Evolutionary conservation across 2,888 invertebrate genomes (phyloP).

Genomic region (Podotricha telesiphe): DNA sequence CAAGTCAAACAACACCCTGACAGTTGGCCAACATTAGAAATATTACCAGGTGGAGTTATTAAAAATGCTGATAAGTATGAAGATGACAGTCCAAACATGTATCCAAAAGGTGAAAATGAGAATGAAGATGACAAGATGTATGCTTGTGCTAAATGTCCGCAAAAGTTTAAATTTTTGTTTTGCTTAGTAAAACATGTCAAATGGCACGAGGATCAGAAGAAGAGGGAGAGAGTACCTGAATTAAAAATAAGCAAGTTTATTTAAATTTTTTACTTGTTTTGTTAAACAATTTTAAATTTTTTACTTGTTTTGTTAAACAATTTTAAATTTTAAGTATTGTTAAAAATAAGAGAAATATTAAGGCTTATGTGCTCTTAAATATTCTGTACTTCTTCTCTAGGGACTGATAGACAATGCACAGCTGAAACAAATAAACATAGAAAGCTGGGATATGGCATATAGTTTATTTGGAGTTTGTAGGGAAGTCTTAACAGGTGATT

Average conservation of each 20-base stretch:
- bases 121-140: slow-evolving; percentile 63
- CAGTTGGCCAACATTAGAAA: slow-evolving; percentile 75
- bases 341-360: too few species aligned
- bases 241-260: slow-evolving; percentile 37
- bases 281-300: too few species aligned
- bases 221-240: slow-evolving; percentile 41
- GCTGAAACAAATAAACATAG: too few species aligned
- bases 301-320: too few species aligned
- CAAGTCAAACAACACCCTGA: slow-evolving; percentile 49
- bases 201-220: slow-evolving; percentile 65
- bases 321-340: too few species aligned
- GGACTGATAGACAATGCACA: too few species aligned
- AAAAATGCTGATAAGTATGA: slow-evolving; percentile 61
- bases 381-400: too few species aligned
- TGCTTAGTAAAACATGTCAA: slow-evolving; percentile 71
- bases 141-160: slow-evolving; percentile 72
- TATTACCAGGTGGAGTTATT: slow-evolving; percentile 73
- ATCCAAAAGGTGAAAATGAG: slow-evolving; percentile 28
- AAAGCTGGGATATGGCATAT: too few species aligned
- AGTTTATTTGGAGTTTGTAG: too few species aligned
- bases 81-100: slow-evolving; percentile 37
- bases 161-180: slow-evolving; percentile 66
- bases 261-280: not conserved
- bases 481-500: too few species aligned
- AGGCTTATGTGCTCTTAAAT: too few species aligned